Base-by-base conservation (phyloP, 2,888 invertebrate species). In the Acleris literana region DNA sequence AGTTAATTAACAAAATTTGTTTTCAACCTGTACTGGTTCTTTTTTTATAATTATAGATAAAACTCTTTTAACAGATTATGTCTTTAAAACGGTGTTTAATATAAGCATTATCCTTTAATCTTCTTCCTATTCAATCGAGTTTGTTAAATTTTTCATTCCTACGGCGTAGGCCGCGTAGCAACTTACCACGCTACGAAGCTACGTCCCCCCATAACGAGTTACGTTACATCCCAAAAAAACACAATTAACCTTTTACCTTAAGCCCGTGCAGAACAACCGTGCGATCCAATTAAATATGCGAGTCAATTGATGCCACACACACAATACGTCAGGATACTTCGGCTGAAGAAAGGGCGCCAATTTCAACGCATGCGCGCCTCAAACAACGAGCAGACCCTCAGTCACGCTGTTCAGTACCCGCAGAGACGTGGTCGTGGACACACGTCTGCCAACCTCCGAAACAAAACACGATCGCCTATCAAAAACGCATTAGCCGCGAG, bases 331-430 rank as follows among this genome's bases (percentile, higher is more conserved):
- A 71, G 77, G 79, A 81, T 80, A 78, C 77, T 17, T 16, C 5
- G 85, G 75, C 81, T 82, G 80, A 87, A 88, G 89, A 92, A 92
- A 92, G 86, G 90, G 92, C 92, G 92, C 88, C 86, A 92, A 92
- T 69, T 79, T 76, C 59, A 53, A 72, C 88, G 90, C 90, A 88
- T 88, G 90, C 88, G 89, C 72, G 63, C 48, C 65, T 22, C 22
- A 76, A 71, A 74, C 68, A 65, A 74, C 75, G 72, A 72, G 74
- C 77, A 80, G 75, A 77, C 74, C 74, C 75, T 73, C 82, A 86
- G 83, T 86, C 83, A 83, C 80, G 79, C 76, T 74, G 73, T 70
- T 81, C 86, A 90, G 92, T 90, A 83, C 76, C 77, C 80, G 83
- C 76, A 77, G 64, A 77, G 77, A 77, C 85, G 76, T 77, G 77